A percentile compares a stretch with the other conserved stretches of the same genome.
phyloP scores from a whole-genome alignment of 53 echinoderm and acorn worm species.

The Astropecten irregularis region DNA sequence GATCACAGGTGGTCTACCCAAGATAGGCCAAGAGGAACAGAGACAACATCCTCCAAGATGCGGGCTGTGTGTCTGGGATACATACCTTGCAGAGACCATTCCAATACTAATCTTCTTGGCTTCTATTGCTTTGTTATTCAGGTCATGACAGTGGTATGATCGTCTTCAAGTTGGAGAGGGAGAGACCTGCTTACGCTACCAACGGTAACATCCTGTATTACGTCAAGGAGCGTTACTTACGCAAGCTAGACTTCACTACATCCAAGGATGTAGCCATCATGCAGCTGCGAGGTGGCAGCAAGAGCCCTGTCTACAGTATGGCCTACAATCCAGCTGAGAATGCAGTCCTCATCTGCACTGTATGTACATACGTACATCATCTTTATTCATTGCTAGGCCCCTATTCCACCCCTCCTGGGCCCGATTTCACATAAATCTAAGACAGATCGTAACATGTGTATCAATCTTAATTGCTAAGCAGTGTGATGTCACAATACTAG shows the following conservation, averaged over 20 bases:
- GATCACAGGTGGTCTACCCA: too few relatives aligned
- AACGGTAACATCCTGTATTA: slow-evolving; percentile 94
- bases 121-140: slow-evolving; percentile 26
- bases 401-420: too few relatives aligned
- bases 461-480: too few relatives aligned
- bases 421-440: too few relatives aligned
- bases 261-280: slow-evolving; percentile 97
- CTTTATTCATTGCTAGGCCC: too few relatives aligned
- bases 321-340: slow-evolving; percentile 98
- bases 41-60: too few relatives aligned
- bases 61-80: too few relatives aligned
- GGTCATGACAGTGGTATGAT: slow-evolving; percentile 99
- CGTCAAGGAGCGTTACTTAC: slow-evolving; percentile 96
- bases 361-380: slow-evolving; percentile 68
- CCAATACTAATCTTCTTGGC: too few relatives aligned
- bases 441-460: too few relatives aligned
- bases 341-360: slow-evolving; percentile 89
- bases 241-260: slow-evolving; percentile 94
- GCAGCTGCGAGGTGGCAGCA: slow-evolving; percentile 92
- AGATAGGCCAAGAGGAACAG: too few relatives aligned
- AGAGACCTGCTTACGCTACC: slow-evolving; percentile 91
- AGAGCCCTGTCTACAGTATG: slow-evolving; percentile 90
- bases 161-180: slow-evolving; percentile 98
- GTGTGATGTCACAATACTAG: too few relatives aligned
- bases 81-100: too few relatives aligned